These are phyloP conservation scores for Chrysolina haemoptera DNA, from an alignment of 2,888 invertebrate genomes.

Conservation along the genomic window DNA sequence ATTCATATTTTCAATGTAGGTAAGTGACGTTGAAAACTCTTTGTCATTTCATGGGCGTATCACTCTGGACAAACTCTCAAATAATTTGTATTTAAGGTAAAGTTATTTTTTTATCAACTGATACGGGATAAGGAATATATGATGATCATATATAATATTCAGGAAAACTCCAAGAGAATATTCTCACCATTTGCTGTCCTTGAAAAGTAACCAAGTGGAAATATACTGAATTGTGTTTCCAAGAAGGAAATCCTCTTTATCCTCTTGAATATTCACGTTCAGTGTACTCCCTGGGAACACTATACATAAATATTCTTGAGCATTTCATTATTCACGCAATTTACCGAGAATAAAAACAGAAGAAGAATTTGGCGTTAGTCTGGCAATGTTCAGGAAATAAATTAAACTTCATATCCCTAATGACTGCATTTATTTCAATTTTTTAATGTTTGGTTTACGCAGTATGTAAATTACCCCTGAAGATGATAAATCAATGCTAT, in stretches of 20 bases:
- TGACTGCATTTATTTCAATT: slow-evolving; percentile 12
- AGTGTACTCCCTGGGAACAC: not conserved
- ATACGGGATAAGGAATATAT: no score
- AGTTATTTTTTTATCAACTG: no score
- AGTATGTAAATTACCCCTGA: not conserved
- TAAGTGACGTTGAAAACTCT: no score
- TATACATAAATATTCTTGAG: slow-evolving; percentile 11
- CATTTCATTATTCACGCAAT: slow-evolving; percentile 15
- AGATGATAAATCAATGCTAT: not conserved
- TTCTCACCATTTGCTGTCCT: not conserved
- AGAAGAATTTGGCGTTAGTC: not conserved
- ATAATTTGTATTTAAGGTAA: no score
- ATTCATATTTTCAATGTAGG: no score
- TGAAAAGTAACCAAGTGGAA: not conserved
- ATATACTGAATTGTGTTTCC: slow-evolving; percentile 10
- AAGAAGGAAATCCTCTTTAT: slow-evolving; percentile 4
- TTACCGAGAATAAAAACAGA: slow-evolving; percentile 11
- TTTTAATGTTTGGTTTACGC: slow-evolving; percentile 4
- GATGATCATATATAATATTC: not conserved
- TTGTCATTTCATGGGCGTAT: no score
- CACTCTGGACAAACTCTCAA: no score
- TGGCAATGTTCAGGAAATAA: slow-evolving; percentile 15
- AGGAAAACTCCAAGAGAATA: not conserved
- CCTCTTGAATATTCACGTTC: slow-evolving; percentile 18
- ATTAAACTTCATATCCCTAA: slow-evolving; percentile 14